Conservation (phyloP, 37 sponge, comb jelly and placozoan genomes). For the Halisarca cf. caerulea region DNA sequence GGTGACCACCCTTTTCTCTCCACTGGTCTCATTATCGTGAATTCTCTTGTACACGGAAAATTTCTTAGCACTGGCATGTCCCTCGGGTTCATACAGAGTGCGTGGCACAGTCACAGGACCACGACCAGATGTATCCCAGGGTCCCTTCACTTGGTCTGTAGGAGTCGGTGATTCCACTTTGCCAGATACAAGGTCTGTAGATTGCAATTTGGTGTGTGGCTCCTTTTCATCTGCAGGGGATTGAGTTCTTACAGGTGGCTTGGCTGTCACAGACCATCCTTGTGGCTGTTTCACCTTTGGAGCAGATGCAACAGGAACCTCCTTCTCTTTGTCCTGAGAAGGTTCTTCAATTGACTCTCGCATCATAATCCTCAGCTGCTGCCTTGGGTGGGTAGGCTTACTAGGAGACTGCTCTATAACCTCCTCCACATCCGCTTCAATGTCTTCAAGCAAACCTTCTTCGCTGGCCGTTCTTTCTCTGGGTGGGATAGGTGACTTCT, state of each 20-base stretch:
- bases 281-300: background rate
- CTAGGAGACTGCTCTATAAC: background rate
- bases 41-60: slow-evolving; percentile 29
- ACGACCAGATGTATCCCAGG: slow-evolving; percentile 46
- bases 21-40: background rate
- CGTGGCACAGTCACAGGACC: slow-evolving; percentile 48
- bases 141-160: background rate
- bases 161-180: background rate
- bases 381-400: background rate
- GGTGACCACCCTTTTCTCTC: background rate
- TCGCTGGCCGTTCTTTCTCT: too few relatives aligned
- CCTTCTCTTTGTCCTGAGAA: slow-evolving; percentile 5
- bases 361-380: slow-evolving; percentile 22
- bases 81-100: slow-evolving; percentile 78
- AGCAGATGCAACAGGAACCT: background rate
- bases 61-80: slow-evolving; percentile 63
- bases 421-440: too few relatives aligned
- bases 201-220: background rate
- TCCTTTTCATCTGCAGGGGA: background rate
- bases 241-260: background rate
- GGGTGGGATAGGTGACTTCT: too few relatives aligned
- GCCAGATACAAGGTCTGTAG: background rate
- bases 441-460: too few relatives aligned
- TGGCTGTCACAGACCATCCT: slow-evolving; percentile 2
- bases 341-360: background rate